Percentiles rank a stretch among this genome's conserved stretches.
These are phyloP conservation scores for Actinopyga echinites DNA, from an alignment of 53 echinoderm and acorn worm genomes.

Conservation along the genomic window DNA sequence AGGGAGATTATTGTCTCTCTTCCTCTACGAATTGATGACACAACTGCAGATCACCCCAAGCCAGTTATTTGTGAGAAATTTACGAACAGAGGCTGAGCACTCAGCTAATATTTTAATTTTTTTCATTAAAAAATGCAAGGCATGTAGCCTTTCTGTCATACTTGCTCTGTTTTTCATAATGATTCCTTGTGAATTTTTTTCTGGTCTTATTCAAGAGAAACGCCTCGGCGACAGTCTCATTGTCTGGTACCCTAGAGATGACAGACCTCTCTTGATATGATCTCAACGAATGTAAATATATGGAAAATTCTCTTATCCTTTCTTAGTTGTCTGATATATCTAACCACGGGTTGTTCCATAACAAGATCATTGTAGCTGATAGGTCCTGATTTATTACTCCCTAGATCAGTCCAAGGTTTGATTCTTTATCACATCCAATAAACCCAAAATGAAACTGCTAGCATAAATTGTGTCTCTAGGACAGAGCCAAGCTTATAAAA, in stretches of 20 bases:
- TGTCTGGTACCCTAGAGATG: slow-evolving; percentile 34
- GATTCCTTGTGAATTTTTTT: too few relatives aligned
- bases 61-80: too few relatives aligned
- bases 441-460: slow-evolving; percentile 27
- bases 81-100: too few relatives aligned
- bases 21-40: too few relatives aligned
- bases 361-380: slow-evolving; percentile 23
- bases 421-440: slow-evolving; percentile 38
- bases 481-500: slow-evolving; percentile 1
- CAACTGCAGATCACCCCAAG: too few relatives aligned
- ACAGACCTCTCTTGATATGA: slow-evolving; percentile 7
- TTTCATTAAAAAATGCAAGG: too few relatives aligned
- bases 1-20: too few relatives aligned
- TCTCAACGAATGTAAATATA: slow-evolving; percentile 13
- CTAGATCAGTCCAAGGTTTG: slow-evolving; percentile 12
- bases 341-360: slow-evolving; percentile 12
- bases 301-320: neutral
- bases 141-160: too few relatives aligned
- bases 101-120: too few relatives aligned
- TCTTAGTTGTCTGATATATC: too few relatives aligned
- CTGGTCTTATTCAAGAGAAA: neutral
- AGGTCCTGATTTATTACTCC: slow-evolving; percentile 26
- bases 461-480: slow-evolving; percentile 27
- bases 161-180: too few relatives aligned
- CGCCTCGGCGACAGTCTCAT: slow-evolving; percentile 23